Percentiles rank a stretch among this genome's conserved stretches.
These are phyloP conservation scores for Rhopilema esculentum DNA, from an alignment of 30 jellyfish, hydroid and myxozoan species.

Conservation along the genomic window DNA sequence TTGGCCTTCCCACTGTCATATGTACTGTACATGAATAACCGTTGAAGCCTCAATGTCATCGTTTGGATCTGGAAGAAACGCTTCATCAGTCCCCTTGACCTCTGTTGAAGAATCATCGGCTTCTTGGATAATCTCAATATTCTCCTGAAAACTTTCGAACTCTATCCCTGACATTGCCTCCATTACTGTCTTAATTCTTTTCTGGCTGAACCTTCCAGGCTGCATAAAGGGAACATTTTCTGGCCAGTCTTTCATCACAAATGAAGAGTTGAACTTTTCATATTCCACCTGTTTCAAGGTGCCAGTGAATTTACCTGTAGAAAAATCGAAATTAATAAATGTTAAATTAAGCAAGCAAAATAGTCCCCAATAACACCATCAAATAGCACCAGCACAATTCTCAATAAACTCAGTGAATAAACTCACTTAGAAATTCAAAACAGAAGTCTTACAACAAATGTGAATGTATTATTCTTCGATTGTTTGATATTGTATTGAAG, in stretches of 20 bases:
- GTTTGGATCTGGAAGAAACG: constrained; percentile 4
- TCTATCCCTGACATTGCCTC: constrained; percentile 14
- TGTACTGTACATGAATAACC: not conserved
- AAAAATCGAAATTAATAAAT: not conserved
- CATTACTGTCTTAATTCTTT: not conserved
- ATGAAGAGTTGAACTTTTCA: constrained; percentile 3
- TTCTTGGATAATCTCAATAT: not conserved
- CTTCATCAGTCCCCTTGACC: constrained; percentile 19
- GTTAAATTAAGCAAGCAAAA: constrained; percentile 1
- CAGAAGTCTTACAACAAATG: not conserved
- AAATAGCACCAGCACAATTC: not conserved
- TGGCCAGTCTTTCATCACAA: constrained; percentile 19
- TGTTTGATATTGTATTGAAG: not conserved
- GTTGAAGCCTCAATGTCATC: not conserved
- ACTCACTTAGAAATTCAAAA: not conserved
- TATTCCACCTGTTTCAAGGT: not conserved
- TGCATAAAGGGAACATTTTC: constrained; percentile 15
- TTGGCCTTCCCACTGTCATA: constrained; percentile 1
- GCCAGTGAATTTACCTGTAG: not conserved
- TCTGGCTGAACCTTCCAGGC: constrained; percentile 31
- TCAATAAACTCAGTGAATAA: not conserved
- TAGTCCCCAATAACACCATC: constrained; percentile 10
- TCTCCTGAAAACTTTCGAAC: constrained; percentile 1
- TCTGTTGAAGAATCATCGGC: constrained; percentile 6
- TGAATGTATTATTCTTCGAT: not conserved